Base-by-base conservation (phyloP, 2,888 invertebrate species). In the Anoplius nigerrimus region DNA sequence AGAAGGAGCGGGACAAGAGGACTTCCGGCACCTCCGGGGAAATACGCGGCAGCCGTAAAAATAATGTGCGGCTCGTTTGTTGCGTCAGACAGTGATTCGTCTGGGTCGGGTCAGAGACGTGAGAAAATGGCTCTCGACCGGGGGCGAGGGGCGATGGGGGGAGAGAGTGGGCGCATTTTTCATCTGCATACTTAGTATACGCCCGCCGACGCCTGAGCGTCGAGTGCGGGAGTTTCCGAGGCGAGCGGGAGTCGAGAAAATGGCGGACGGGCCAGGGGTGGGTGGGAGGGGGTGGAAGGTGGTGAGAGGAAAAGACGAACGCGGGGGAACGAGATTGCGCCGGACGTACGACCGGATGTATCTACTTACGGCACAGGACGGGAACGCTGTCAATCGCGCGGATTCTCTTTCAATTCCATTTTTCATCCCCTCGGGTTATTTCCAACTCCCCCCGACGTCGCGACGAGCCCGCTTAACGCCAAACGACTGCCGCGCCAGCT, bases 1-100 rank as follows among this genome's bases (percentile, higher is more conserved):
- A 57, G 63, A 77, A 72, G 61, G 34, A 16, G 48, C 11, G 54
- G 60, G 62, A 69, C 69, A 71, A 68, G 58, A 66, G 62, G 34
- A 55, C 59, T 63, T 52, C 56, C 65, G 72, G 55, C 78, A 65
- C 70, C 71, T 71, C 70, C 34, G 27, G 74, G 80, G 79, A 83
- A 80, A 81, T 81, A 74, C 80, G 67, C 60, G 70, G 48, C 70
- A 71, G 71, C 75, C 67, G 72, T 71, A 73, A 78, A 82, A 86
- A 84, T 86, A 81, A 83, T 80, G 82, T 74, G 75, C 75, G 71
- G 74, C 77, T 82, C 83, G 79, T 85, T 84, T 84, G 82, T 84
- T 77, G 74, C 79, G 76, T 78, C 81, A 76, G 82, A 80, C 82
- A 80, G 83, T 85, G 85, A 85, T 85, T 85, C 85, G 83, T 84